Evolutionary conservation across 1,140 invertebrate genomes (phyloP).

Genomic region (Gryllus bimaculatus): DNA sequence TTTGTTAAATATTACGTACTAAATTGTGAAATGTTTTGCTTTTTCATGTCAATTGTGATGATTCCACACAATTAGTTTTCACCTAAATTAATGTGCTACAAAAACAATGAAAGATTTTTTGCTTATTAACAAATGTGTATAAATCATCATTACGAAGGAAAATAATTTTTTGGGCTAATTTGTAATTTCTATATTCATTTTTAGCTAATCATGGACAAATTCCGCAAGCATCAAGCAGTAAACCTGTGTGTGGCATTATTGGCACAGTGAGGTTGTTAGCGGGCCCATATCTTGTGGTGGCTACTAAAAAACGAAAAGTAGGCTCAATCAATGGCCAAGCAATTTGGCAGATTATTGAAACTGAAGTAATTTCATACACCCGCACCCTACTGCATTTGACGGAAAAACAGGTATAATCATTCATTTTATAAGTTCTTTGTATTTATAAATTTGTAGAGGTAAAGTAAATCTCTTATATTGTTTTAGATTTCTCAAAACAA

Average conservation of each 20-base stretch:
- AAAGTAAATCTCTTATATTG: constrained; percentile 7
- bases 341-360: constrained; percentile 74
- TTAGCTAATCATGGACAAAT: constrained; percentile 47
- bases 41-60: too few relatives aligned
- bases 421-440: constrained; percentile 21
- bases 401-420: constrained; percentile 53
- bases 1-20: too few relatives aligned
- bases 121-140: too few relatives aligned
- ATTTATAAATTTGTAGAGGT: too few relatives aligned
- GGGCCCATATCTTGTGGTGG: constrained; percentile 82
- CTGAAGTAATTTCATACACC: constrained; percentile 80
- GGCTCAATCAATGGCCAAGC: constrained; percentile 77
- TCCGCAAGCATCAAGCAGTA: constrained; percentile 49
- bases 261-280: constrained; percentile 78
- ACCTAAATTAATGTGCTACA: too few relatives aligned
- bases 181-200: constrained; percentile 24
- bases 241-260: constrained; percentile 79
- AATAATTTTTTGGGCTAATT: constrained; percentile 6
- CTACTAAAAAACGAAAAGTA: constrained; percentile 73
- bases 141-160: too few relatives aligned
- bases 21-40: too few relatives aligned
- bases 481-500: constrained; percentile 61
- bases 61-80: too few relatives aligned
- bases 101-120: too few relatives aligned
- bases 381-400: constrained; percentile 75